These are phyloP conservation scores for Nephrotoma appendiculata DNA, from an alignment of 2,888 invertebrate species.

Conservation along the genomic window DNA sequence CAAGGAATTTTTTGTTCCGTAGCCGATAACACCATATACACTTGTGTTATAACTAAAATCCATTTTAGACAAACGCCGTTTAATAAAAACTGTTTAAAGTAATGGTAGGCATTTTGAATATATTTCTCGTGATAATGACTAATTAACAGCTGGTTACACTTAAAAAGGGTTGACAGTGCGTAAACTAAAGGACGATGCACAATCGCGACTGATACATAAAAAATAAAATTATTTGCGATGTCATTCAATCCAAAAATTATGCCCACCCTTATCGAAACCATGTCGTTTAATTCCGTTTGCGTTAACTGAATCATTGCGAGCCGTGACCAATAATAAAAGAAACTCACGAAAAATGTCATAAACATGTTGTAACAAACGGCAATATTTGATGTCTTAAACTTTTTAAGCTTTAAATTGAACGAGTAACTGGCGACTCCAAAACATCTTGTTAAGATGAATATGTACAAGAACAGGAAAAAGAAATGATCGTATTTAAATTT, in stretches of 20 bases:
- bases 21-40: not conserved
- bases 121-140: not conserved
- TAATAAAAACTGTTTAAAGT: not conserved
- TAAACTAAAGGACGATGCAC: not conserved
- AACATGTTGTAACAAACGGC: not conserved
- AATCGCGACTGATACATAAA: not conserved
- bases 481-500: not conserved
- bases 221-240: not conserved
- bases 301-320: not conserved
- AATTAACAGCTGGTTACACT: not conserved
- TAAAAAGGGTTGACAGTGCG: not conserved
- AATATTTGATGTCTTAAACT: not conserved
- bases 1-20: not conserved
- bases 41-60: not conserved
- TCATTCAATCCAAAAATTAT: not conserved
- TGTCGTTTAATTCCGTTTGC: not conserved
- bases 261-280: not conserved
- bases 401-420: not conserved
- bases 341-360: not conserved
- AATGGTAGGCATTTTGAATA: not conserved
- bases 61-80: not conserved
- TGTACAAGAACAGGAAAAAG: not conserved
- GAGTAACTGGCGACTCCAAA: not conserved
- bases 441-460: not conserved
- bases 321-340: not conserved